These are phyloP conservation scores for Brachyopa scutellaris DNA, from an alignment of 2,888 invertebrate genomes.

Conservation along the genomic window DNA sequence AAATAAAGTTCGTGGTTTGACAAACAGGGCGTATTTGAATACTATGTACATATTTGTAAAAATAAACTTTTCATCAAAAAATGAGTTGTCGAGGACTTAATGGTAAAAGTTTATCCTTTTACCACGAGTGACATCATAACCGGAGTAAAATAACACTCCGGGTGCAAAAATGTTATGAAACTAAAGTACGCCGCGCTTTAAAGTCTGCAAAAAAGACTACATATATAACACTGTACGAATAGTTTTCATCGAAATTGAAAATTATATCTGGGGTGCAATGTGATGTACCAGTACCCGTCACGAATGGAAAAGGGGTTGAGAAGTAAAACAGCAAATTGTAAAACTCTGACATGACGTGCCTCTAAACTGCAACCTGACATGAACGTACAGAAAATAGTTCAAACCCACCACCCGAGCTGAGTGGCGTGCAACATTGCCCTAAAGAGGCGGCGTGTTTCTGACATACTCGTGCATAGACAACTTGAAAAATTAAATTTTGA, in stretches of 20 bases:
- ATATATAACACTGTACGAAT: too few relatives aligned
- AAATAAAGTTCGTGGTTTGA: too few relatives aligned
- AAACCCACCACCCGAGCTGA: constrained; percentile 49
- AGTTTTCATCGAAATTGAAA: too few relatives aligned
- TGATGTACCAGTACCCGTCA: too few relatives aligned
- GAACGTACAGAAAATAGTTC: constrained; percentile 55
- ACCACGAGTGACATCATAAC: neutral
- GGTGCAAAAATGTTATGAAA: neutral
- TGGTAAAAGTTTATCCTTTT: neutral
- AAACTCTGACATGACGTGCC: constrained; percentile 62
- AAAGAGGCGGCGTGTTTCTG: neutral
- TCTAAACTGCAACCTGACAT: constrained; percentile 51
- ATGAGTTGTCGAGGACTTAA: too few relatives aligned
- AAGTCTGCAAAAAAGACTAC: too few relatives aligned
- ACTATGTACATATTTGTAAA: too few relatives aligned
- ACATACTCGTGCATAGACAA: too few relatives aligned
- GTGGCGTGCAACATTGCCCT: constrained; percentile 47
- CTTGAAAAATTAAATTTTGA: constrained; percentile 34
- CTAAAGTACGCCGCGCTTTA: too few relatives aligned
- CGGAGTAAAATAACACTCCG: neutral
- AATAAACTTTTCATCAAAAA: too few relatives aligned
- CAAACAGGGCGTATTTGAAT: too few relatives aligned
- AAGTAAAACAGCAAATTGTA: neutral
- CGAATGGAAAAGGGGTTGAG: constrained; percentile 28
- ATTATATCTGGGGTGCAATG: too few relatives aligned